A percentile compares a stretch with the other conserved stretches of the same genome.
phyloP scores from a whole-genome alignment of 1,140 invertebrate genomes.

The Chironomus striatipennis region DNA sequence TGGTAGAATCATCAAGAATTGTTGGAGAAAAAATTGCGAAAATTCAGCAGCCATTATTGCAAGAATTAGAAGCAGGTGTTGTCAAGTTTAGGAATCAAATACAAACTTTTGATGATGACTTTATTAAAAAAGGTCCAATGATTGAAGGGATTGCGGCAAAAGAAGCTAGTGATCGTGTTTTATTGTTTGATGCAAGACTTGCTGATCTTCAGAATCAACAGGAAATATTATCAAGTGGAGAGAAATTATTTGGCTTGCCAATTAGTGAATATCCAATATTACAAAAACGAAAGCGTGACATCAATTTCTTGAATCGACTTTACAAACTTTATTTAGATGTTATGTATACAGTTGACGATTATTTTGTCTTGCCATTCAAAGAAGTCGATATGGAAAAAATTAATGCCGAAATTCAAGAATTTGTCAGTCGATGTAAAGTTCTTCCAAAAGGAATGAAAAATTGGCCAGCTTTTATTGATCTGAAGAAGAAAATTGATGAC shows the following conservation, averaged over 20 bases:
- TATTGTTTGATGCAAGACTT: conserved; percentile 66
- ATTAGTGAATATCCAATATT: conserved; percentile 71
- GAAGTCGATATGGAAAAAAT: conserved; percentile 79
- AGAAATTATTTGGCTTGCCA: conserved; percentile 71
- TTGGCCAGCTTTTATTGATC: conserved; percentile 78
- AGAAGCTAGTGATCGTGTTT: conserved; percentile 72
- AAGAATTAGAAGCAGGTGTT: conserved; percentile 61
- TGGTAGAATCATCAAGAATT: conserved; percentile 60
- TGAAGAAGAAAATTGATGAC: conserved; percentile 84
- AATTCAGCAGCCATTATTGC: conserved; percentile 66
- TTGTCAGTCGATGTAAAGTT: conserved; percentile 67
- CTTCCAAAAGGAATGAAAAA: conserved; percentile 76
- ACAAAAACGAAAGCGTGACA: conserved; percentile 67
- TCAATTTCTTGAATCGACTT: conserved; percentile 75
- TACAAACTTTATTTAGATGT: conserved; percentile 72
- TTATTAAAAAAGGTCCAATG: conserved; percentile 71
- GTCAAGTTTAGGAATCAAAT: conserved; percentile 57
- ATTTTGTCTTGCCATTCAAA: conserved; percentile 73
- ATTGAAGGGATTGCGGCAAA: conserved; percentile 66
- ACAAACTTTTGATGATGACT: conserved; percentile 61
- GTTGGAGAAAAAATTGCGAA: conserved; percentile 62
- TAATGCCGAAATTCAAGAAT: conserved; percentile 66
- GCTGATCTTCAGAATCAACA: conserved; percentile 71
- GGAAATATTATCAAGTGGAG: conserved; percentile 70
- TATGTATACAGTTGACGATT: conserved; percentile 72